Evolutionary conservation across 1,140 invertebrate genomes (phyloP).

Genomic region (Saccostrea glomerata): DNA sequence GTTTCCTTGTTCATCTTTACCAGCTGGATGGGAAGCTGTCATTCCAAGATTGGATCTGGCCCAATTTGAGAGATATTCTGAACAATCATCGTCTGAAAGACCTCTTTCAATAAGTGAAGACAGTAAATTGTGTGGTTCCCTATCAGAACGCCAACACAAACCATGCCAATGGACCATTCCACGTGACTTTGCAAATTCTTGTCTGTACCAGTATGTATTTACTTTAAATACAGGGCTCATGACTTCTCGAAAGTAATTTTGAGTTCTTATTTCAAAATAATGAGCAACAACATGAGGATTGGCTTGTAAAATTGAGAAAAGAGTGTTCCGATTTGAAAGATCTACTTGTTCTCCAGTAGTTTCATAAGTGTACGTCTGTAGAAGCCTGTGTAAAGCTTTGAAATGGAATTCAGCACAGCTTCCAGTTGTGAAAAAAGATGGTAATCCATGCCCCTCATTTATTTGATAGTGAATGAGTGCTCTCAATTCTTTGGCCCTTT

Average conservation of each 20-base stretch:
- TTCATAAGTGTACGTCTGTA: neutral
- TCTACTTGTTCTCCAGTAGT: too few species aligned
- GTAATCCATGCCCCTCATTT: conserved; percentile 50
- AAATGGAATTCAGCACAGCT: neutral
- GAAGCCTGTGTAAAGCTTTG: neutral
- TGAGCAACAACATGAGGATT: neutral
- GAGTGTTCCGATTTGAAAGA: neutral
- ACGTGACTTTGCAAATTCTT: neutral
- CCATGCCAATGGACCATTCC: neutral
- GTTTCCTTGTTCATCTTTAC: neutral
- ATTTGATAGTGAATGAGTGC: conserved; percentile 56
- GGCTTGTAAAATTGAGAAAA: neutral
- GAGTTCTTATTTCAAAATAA: neutral
- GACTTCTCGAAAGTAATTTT: neutral
- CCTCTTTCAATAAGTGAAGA: neutral
- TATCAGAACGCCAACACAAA: neutral
- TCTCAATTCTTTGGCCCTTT: conserved; percentile 55
- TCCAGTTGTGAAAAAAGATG: conserved; percentile 49
- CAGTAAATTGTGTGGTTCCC: neutral
- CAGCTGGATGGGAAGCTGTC: neutral
- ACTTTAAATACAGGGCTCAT: neutral
- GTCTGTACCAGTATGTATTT: neutral
- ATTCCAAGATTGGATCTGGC: neutral
- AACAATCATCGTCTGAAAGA: neutral
- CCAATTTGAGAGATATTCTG: neutral